These are phyloP conservation scores for Sarcophaga caerulescens DNA, from an alignment of 2,888 invertebrate genomes.

Conservation along the genomic window DNA sequence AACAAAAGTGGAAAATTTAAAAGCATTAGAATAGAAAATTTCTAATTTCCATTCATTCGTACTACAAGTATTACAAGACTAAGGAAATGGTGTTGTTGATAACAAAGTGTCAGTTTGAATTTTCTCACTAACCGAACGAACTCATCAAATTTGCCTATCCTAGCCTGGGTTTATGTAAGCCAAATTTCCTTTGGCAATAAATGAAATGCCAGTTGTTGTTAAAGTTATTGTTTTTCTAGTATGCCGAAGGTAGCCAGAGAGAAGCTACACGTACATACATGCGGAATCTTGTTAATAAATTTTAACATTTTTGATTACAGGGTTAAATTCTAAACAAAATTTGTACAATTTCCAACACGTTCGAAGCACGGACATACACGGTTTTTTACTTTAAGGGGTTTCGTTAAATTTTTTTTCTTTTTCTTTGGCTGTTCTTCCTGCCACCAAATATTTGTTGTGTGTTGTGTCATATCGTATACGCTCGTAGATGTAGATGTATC, in stretches of 20 bases:
- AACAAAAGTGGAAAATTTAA: too few relatives aligned
- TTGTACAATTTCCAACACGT: not conserved
- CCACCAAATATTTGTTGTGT: slow-evolving; percentile 5
- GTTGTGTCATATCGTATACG: not conserved
- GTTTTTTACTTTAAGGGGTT: not conserved
- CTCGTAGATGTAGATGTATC: not conserved
- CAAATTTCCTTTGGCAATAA: too few relatives aligned
- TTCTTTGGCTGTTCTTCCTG: not conserved
- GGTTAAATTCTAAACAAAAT: slow-evolving; percentile 13
- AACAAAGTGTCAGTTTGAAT: not conserved
- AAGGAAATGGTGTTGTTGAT: not conserved
- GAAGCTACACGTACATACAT: not conserved
- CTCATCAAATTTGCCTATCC: too few relatives aligned
- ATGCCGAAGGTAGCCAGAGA: not conserved
- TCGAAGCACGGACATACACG: not conserved
- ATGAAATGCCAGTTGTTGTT: too few relatives aligned
- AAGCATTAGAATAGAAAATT: not conserved
- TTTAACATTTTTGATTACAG: slow-evolving; percentile 54
- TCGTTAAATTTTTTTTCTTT: not conserved
- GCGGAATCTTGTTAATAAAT: slow-evolving; percentile 28
- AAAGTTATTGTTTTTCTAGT: too few relatives aligned
- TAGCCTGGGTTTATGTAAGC: too few relatives aligned
- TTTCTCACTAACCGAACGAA: not conserved
- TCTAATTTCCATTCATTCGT: not conserved
- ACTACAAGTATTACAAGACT: not conserved